Percentiles rank a stretch among this genome's conserved stretches.
phyloP scores from a whole-genome alignment of 2,888 invertebrate genomes.

The Cynaeus angustus region DNA sequence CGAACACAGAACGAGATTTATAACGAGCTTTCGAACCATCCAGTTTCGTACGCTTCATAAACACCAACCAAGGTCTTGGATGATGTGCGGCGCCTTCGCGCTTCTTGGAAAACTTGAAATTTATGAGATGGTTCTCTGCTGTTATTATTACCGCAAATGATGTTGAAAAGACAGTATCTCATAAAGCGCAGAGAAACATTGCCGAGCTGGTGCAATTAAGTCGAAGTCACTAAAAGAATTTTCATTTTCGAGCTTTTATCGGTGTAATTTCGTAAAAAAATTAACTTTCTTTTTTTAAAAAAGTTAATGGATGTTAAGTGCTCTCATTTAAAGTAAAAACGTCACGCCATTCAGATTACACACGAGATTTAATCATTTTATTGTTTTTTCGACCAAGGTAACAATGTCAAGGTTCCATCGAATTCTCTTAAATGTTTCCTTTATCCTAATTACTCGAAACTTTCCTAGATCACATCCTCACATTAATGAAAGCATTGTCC shows the following conservation, averaged over 20 bases:
- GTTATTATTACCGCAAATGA: conserved; percentile 26
- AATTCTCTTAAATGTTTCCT: conserved; percentile 10
- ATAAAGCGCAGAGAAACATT: conserved; percentile 7
- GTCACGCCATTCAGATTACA: conserved; percentile 14
- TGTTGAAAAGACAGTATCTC: conserved; percentile 14
- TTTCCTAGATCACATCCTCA: no score
- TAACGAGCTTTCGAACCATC: conserved; percentile 6
- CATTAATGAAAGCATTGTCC: no score
- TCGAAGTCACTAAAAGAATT: neutral
- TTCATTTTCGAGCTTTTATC: conserved; percentile 6
- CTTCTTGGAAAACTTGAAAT: conserved; percentile 29
- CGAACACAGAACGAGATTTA: conserved; percentile 1
- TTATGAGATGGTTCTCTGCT: conserved; percentile 6
- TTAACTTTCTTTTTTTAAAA: conserved; percentile 21
- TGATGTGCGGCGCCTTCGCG: conserved; percentile 19
- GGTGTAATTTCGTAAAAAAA: conserved; percentile 14
- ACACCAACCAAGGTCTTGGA: conserved; percentile 16
- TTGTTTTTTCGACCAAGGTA: conserved; percentile 10
- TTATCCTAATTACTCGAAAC: neutral
- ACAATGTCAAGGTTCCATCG: conserved; percentile 14
- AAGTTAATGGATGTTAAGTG: conserved; percentile 24
- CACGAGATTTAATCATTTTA: conserved; percentile 15
- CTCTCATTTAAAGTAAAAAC: conserved; percentile 14
- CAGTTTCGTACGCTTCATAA: neutral
- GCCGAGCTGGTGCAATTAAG: neutral